Conservation (phyloP, 2,113 vertebrate genomes). For the Pitta sordida region DNA sequence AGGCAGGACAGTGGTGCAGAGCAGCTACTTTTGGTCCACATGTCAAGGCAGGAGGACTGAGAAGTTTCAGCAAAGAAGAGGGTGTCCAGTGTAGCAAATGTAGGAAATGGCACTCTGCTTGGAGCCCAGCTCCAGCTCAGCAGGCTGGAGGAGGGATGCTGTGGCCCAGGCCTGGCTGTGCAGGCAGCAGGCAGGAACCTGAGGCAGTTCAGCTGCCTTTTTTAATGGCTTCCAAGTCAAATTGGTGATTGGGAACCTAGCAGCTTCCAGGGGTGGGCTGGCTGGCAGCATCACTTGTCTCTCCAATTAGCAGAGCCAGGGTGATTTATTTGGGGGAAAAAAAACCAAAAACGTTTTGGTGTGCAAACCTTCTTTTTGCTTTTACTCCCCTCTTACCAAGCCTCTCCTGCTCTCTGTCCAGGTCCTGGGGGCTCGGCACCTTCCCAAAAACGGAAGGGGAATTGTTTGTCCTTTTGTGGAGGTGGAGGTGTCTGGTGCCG, state of each 20-base stretch:
- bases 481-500: slow-evolving; percentile 93
- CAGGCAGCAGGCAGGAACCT: not conserved
- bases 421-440: slow-evolving; percentile 93
- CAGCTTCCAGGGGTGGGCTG: not conserved
- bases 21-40: not conserved
- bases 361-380: not conserved
- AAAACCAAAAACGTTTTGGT: not conserved
- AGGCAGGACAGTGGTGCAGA: not conserved
- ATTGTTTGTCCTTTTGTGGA: slow-evolving; percentile 96
- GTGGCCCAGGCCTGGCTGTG: not conserved
- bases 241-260: not conserved
- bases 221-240: not conserved
- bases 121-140: not conserved
- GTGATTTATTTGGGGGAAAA: not conserved
- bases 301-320: not conserved
- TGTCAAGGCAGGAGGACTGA: not conserved
- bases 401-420: slow-evolving; percentile 44
- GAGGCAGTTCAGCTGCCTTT: not conserved
- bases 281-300: not conserved
- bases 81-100: accelerated
- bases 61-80: not conserved
- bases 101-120: accelerated
- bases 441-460: slow-evolving; percentile 94
- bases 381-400: not conserved
- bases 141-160: not conserved